Percentiles rank a stretch among this genome's conserved stretches.
These are phyloP conservation scores for Eupithecia subumbrata DNA, from an alignment of 2,888 invertebrate species.

Conservation along the genomic window DNA sequence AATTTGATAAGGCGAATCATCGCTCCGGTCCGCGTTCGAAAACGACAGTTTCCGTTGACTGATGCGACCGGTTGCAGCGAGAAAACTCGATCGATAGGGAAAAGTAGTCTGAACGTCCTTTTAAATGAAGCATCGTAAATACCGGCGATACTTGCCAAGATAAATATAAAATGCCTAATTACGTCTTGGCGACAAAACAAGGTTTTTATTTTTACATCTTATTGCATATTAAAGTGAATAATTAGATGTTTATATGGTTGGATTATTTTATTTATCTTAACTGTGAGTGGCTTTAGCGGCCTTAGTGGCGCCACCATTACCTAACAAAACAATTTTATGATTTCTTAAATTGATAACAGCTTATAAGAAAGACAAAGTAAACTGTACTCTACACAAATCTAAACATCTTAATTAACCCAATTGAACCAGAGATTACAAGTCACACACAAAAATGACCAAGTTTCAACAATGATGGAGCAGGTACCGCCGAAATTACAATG, in stretches of 20 bases:
- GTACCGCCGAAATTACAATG: slow-evolving; percentile 40
- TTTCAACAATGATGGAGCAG: slow-evolving; percentile 38
- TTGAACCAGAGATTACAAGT: slow-evolving; percentile 28
- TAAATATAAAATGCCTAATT: slow-evolving; percentile 35
- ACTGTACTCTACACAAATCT: slow-evolving; percentile 6
- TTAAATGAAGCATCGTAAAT: slow-evolving; percentile 60
- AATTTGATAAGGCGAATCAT: slow-evolving; percentile 82
- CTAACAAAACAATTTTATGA: too few species aligned
- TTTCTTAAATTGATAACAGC: too few species aligned
- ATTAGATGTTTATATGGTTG: neutral
- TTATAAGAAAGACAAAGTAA: neutral
- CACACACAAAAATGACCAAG: slow-evolving; percentile 25
- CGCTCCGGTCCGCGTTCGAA: slow-evolving; percentile 72
- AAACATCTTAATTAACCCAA: slow-evolving; percentile 34
- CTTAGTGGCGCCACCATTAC: too few species aligned
- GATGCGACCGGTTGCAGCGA: slow-evolving; percentile 70
- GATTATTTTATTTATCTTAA: neutral
- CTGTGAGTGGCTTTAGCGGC: too few species aligned
- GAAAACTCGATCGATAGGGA: slow-evolving; percentile 79
- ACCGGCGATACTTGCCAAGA: slow-evolving; percentile 38
- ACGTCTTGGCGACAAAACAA: slow-evolving; percentile 1
- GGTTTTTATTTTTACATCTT: neutral
- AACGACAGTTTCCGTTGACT: slow-evolving; percentile 80
- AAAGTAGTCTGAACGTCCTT: slow-evolving; percentile 72
- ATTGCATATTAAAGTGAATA: neutral